Evolutionary conservation across 2,113 vertebrate species (phyloP).

Genomic region (Phylloscopus trochiloides): DNA sequence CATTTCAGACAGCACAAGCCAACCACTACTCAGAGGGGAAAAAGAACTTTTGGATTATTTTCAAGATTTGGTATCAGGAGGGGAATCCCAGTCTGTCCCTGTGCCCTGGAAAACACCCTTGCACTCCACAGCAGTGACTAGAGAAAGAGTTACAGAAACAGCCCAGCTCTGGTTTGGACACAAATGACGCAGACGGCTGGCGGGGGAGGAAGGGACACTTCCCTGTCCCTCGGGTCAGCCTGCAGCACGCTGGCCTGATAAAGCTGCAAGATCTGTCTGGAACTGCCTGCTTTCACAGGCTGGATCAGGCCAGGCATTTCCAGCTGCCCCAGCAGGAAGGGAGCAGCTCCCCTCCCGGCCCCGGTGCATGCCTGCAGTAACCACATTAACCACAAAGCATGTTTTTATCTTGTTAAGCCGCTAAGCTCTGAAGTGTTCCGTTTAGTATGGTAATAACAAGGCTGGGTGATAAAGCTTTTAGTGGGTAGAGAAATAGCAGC

Average conservation of each 20-base stretch:
- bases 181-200: neutral
- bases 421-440: conserved; percentile 59
- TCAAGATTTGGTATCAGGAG: neutral
- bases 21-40: neutral
- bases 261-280: neutral
- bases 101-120: neutral
- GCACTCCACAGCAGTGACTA: accelerated
- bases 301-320: neutral
- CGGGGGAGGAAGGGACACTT: neutral
- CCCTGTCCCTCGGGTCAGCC: neutral
- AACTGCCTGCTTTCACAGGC: neutral
- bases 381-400: conserved; percentile 62
- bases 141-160: neutral
- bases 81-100: neutral
- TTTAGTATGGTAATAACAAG: conserved; percentile 64
- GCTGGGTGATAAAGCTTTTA: conserved; percentile 64
- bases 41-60: neutral
- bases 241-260: neutral
- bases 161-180: neutral
- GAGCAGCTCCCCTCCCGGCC: conserved; percentile 40
- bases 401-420: conserved; percentile 63
- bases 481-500: conserved; percentile 53
- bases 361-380: conserved; percentile 44
- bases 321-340: conserved; percentile 42
- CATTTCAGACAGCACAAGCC: neutral